These are phyloP conservation scores for Lepidiolamprologus cunningtoni DNA, from an alignment of 2,113 vertebrate genomes.

Conservation along the genomic window DNA sequence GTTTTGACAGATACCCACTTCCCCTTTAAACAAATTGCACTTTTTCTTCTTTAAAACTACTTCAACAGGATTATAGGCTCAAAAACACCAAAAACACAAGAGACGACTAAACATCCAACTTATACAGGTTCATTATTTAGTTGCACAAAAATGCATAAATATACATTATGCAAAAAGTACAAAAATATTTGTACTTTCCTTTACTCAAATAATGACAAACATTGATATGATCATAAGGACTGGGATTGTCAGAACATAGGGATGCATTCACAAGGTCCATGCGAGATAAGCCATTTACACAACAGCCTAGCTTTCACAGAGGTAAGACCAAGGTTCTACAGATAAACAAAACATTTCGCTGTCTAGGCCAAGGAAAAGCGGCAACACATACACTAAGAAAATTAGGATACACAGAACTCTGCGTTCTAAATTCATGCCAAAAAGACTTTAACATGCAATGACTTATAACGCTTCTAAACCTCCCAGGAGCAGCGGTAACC, in stretches of 20 bases:
- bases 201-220: slow-evolving; percentile 65
- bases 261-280: slow-evolving; percentile 67
- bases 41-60: slow-evolving; percentile 63
- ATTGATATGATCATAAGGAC: slow-evolving; percentile 56
- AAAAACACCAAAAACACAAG: slow-evolving; percentile 66
- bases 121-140: slow-evolving; percentile 71
- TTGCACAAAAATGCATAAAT: slow-evolving; percentile 72
- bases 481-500: slow-evolving; percentile 21
- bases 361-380: slow-evolving; percentile 48
- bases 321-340: slow-evolving; percentile 62
- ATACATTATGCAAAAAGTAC: slow-evolving; percentile 68
- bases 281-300: slow-evolving; percentile 66
- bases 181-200: slow-evolving; percentile 59
- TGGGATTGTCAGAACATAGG: slow-evolving; percentile 54
- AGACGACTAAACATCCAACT: slow-evolving; percentile 68
- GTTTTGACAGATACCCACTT: slow-evolving; percentile 37
- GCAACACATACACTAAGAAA: slow-evolving; percentile 64
- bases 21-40: slow-evolving; percentile 71
- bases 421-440: slow-evolving; percentile 68
- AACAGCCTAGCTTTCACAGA: slow-evolving; percentile 66
- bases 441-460: slow-evolving; percentile 69
- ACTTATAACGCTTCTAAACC: slow-evolving; percentile 52
- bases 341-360: slow-evolving; percentile 54
- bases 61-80: slow-evolving; percentile 62
- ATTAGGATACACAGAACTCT: slow-evolving; percentile 65